Base-by-base conservation (phyloP, 2,888 invertebrate genomes). In the Uloborus plumipes region DNA sequence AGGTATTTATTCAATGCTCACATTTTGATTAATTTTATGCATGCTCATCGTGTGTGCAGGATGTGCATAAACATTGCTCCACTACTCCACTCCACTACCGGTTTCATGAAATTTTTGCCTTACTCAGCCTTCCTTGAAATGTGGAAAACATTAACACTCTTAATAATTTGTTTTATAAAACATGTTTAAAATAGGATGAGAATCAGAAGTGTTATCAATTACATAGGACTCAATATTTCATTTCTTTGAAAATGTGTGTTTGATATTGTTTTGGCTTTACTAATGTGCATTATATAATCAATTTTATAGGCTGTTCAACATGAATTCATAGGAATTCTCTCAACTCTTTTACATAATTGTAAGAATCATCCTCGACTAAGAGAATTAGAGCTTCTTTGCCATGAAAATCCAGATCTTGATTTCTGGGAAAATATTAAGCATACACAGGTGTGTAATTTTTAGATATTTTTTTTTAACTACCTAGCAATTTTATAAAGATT, bases 351-450 rank as follows among this genome's bases (percentile, higher is more conserved):
- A 47, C 88, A 88, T 47, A 84, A 84, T 62, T 85, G 80, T 20
- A 67, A 84, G n/a, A 64, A 85, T 20, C 87, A 87, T 73, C 84
- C 80, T 15, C n/a, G 77, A 0, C 67, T 87, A 4, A 85, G 81
- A 84, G 87, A 85, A 51, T 86, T 87, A 65, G 64, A 92, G n/a
- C 89, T 91, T 51, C 89, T 94, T 91, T 92, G 0, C 87, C 91
- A 92, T 88, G 90, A 89, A 65, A 96, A 98, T 88, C 89, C 91
- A 13, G 97, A 98, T 89, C 93, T 94, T 0, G 98, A 99, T 89
- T 97, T 99, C 91, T 98, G 97, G 88, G 95, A 96, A 87, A 98
- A 98, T 88, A 93, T 97, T 87, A 92, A 93, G 39, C 98, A 99
- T 86, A 89, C 91, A 65, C 91, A 90, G 88, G 86, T 86, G 67